Conservation (phyloP, 1,140 invertebrate species). For the Drosophila bocki region DNA sequence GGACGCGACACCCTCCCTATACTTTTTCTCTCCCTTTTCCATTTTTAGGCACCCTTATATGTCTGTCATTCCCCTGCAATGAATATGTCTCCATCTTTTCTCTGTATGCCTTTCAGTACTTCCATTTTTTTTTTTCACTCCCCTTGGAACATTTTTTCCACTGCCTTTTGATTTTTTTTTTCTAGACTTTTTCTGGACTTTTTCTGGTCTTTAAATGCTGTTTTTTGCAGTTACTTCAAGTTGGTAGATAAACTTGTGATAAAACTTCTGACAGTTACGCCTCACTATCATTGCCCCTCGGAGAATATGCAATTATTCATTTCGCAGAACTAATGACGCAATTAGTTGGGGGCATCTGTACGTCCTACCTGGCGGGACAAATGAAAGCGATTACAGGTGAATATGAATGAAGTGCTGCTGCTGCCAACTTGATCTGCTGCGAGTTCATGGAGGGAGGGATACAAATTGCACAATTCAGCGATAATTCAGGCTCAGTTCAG, state of each 20-base stretch:
- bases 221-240: constrained; percentile 57
- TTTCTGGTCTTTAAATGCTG: constrained; percentile 43
- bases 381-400: constrained; percentile 47
- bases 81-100: constrained; percentile 58
- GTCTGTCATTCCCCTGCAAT: constrained; percentile 62
- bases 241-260: constrained; percentile 61
- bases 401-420: constrained; percentile 44
- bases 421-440: constrained; percentile 32
- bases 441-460: not conserved
- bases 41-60: constrained; percentile 59
- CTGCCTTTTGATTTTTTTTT: not conserved
- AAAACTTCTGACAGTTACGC: constrained; percentile 55
- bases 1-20: constrained; percentile 1
- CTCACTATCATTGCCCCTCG: constrained; percentile 4
- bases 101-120: constrained; percentile 12
- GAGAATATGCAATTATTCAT: constrained; percentile 48
- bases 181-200: constrained; percentile 6
- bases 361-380: constrained; percentile 26
- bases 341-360: constrained; percentile 40
- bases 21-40: constrained; percentile 9
- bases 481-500: constrained; percentile 38
- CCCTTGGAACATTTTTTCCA: constrained; percentile 1
- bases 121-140: constrained; percentile 4
- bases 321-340: constrained; percentile 48
- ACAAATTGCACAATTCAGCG: constrained; percentile 39